Conservation (phyloP, 2,113 vertebrate species). For the Erpornis zantholeuca region DNA sequence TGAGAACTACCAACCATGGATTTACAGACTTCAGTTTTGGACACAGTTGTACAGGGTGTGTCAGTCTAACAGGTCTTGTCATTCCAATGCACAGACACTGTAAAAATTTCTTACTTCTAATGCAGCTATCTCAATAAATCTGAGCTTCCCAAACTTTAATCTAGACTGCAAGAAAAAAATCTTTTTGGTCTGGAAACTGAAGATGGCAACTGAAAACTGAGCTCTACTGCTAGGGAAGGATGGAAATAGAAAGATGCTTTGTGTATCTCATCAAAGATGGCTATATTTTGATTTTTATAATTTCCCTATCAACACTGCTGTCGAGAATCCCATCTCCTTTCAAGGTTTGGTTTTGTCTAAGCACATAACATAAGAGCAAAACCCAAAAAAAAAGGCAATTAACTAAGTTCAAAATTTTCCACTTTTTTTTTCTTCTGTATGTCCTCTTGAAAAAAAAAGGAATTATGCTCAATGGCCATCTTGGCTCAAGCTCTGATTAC, state of each 20-base stretch:
- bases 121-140: not conserved
- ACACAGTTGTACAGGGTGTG: not conserved
- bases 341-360: not conserved
- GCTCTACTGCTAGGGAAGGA: not conserved
- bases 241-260: not conserved
- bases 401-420: not conserved
- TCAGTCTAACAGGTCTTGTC: not conserved
- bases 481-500: not conserved
- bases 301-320: not conserved
- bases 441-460: not conserved
- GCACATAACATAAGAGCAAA: not conserved
- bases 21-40: not conserved
- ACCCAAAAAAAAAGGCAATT: not conserved
- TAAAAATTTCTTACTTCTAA: not conserved
- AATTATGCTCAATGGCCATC: not conserved
- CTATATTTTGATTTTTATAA: not conserved
- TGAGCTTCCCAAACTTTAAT: not conserved
- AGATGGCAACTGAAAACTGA: not conserved
- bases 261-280: not conserved
- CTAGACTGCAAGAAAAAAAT: not conserved
- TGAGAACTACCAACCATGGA: not conserved
- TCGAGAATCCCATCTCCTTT: not conserved
- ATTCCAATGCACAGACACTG: not conserved
- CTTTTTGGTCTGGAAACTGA: not conserved
- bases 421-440: not conserved